Percentiles rank a stretch among this genome's conserved stretches.
These are phyloP conservation scores for Campylorhamphus procurvoides DNA, from an alignment of 2,113 vertebrate species.

Conservation along the genomic window DNA sequence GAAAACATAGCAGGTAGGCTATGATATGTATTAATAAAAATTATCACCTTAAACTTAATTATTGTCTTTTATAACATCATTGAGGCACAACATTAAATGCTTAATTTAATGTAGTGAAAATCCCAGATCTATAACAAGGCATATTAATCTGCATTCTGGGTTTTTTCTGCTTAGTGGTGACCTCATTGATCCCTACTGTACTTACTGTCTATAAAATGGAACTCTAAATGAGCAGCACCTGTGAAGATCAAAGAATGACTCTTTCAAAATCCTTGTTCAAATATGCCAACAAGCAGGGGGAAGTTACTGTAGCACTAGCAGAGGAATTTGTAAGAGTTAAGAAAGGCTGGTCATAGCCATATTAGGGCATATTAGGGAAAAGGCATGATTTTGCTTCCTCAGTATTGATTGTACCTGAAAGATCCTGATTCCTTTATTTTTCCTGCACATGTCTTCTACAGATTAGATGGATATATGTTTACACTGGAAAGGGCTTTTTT, in stretches of 20 bases:
- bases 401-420: conserved; percentile 30
- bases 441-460: background rate
- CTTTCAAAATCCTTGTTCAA: background rate
- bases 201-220: conserved; percentile 31
- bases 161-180: background rate
- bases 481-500: background rate
- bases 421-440: background rate
- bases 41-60: background rate
- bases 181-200: background rate
- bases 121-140: background rate
- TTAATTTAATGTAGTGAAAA: background rate
- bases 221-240: conserved; percentile 20
- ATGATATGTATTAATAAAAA: background rate
- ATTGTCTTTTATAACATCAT: background rate
- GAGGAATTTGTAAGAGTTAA: background rate
- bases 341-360: background rate
- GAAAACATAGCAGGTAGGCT: background rate
- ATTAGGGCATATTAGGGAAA: background rate
- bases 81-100: background rate
- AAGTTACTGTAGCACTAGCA: background rate
- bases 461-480: background rate
- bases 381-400: conserved; percentile 6
- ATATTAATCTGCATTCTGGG: background rate
- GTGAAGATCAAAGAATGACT: conserved; percentile 14
- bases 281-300: background rate